phyloP scores from a whole-genome alignment of 2,888 invertebrate genomes.

The Thereva unica region DNA sequence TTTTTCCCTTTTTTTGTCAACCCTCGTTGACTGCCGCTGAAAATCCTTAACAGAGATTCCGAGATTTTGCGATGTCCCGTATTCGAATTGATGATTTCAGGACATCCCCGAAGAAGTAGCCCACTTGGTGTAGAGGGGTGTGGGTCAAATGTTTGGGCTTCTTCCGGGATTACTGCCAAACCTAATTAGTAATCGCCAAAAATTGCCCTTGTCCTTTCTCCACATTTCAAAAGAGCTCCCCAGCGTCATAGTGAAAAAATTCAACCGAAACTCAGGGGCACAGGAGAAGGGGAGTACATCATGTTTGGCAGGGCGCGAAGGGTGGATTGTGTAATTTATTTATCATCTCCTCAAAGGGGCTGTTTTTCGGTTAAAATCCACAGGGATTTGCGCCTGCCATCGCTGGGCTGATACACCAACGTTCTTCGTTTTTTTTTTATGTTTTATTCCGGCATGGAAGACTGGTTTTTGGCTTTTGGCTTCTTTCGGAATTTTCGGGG shows the following conservation, averaged over 20 bases:
- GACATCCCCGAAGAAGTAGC: not conserved
- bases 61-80: no score
- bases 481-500: not conserved
- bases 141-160: not conserved
- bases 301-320: constrained; percentile 2
- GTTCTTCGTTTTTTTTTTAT: constrained; percentile 8
- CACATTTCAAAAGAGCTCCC: not conserved
- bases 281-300: not conserved
- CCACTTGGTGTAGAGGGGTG: not conserved
- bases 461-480: not conserved
- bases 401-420: not conserved
- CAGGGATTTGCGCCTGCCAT: not conserved
- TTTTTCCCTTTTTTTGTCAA: no score
- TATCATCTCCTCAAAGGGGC: constrained; percentile 19
- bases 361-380: constrained; percentile 9
- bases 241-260: not conserved
- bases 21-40: no score
- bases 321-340: constrained; percentile 19
- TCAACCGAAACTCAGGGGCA: no score
- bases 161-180: constrained; percentile 2
- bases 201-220: not conserved
- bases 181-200: constrained; percentile 30
- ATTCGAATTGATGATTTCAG: not conserved
- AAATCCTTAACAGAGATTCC: no score
- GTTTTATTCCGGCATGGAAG: constrained; percentile 18